phyloP scores from a whole-genome alignment of 2,113 vertebrate species.

The Dromas ardeola region DNA sequence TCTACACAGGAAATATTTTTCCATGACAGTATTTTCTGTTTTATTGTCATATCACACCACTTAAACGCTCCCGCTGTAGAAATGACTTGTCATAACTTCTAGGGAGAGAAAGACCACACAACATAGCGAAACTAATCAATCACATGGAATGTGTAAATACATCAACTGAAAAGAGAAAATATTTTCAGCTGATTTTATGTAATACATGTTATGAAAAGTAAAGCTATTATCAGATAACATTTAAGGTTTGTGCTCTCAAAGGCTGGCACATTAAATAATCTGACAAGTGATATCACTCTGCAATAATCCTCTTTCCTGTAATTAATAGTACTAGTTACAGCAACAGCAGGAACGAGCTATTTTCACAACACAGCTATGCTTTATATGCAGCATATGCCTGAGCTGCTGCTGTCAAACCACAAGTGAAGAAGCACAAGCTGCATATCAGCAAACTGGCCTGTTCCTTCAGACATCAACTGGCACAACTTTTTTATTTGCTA shows the following conservation, averaged over 20 bases:
- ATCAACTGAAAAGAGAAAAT: not conserved
- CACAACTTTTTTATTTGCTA: not conserved
- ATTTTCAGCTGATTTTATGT: not conserved
- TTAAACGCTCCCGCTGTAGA: not conserved
- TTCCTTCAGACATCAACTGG: not conserved
- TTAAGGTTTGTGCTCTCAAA: not conserved
- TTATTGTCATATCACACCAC: not conserved
- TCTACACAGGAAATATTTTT: not conserved
- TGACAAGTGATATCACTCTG: not conserved
- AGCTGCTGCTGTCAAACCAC: not conserved
- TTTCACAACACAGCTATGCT: not conserved
- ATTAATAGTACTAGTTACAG: not conserved
- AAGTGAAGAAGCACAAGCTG: not conserved
- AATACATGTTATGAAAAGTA: not conserved
- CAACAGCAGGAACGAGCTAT: not conserved
- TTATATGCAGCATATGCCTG: not conserved
- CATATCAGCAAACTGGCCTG: not conserved
- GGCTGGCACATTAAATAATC: not conserved
- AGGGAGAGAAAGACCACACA: not conserved
- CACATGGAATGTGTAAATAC: not conserved
- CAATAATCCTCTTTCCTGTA: slow-evolving; percentile 26
- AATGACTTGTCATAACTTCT: not conserved
- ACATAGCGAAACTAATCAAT: not conserved
- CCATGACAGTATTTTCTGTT: not conserved
- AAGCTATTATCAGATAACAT: not conserved